These are phyloP conservation scores for Ceramica pisi DNA, from an alignment of 2,888 invertebrate genomes.

Conservation along the genomic window DNA sequence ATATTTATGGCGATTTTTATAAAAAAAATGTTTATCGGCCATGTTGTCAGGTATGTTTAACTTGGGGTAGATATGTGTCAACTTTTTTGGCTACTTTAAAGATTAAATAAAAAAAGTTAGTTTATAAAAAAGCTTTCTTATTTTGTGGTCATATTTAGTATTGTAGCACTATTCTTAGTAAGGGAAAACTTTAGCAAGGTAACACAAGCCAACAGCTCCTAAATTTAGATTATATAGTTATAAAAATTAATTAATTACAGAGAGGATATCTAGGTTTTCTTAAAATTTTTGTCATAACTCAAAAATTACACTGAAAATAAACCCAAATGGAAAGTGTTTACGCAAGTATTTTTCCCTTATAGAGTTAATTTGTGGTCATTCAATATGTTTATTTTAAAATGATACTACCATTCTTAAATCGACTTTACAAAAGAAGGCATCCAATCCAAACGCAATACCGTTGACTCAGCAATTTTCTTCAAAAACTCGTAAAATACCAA, in stretches of 20 bases:
- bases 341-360: too few relatives aligned
- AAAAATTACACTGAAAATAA: background rate
- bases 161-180: background rate
- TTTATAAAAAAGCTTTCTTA: background rate
- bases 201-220: too few relatives aligned
- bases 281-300: background rate
- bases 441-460: background rate
- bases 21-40: conserved; percentile 21
- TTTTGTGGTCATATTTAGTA: background rate
- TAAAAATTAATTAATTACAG: too few relatives aligned
- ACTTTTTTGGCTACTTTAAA: background rate
- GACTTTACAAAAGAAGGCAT: background rate
- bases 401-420: background rate
- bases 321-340: too few relatives aligned
- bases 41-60: conserved; percentile 25
- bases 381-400: background rate
- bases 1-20: conserved; percentile 65
- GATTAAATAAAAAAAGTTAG: background rate
- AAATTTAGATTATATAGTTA: too few relatives aligned
- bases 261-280: too few relatives aligned
- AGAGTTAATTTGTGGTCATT: too few relatives aligned
- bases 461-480: conserved; percentile 2
- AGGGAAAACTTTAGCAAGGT: too few relatives aligned
- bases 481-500: conserved; percentile 32
- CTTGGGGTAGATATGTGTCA: conserved; percentile 25